phyloP scores from a whole-genome alignment of 2,888 invertebrate species.

The Pocota personata region DNA sequence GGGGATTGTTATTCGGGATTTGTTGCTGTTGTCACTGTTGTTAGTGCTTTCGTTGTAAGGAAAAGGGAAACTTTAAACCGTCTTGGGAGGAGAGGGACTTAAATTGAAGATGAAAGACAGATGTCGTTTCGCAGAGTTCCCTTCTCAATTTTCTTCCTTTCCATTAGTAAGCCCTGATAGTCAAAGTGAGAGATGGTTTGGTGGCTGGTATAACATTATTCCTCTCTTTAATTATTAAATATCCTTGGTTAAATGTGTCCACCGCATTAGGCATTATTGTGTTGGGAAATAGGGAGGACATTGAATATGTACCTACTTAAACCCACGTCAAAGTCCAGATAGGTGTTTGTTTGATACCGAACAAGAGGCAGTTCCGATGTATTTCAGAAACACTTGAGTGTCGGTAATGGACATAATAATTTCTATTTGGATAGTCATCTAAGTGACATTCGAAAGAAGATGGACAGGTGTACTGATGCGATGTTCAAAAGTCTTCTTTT shows the following conservation, averaged over 20 bases:
- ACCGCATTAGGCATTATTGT: not conserved
- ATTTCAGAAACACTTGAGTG: conserved; percentile 17
- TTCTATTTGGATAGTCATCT: not conserved
- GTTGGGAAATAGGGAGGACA: not conserved
- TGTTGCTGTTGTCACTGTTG: not conserved
- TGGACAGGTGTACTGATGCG: conserved; percentile 43
- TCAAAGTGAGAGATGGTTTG: not conserved
- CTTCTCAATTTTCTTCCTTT: conserved; percentile 34
- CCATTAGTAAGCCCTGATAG: conserved; percentile 20
- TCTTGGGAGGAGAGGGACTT: not conserved
- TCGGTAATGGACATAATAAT: conserved; percentile 2
- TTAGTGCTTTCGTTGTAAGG: not conserved
- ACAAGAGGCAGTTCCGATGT: not conserved
- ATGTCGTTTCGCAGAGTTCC: conserved; percentile 15
- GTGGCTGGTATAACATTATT: conserved; percentile 18
- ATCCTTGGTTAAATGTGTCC: conserved; percentile 26
- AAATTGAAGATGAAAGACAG: conserved; percentile 58
- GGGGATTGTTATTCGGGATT: conserved; percentile 40
- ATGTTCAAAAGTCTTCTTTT: conserved; percentile 3
- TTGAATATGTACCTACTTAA: conserved; percentile 23
- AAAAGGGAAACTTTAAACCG: conserved; percentile 31
- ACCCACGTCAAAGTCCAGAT: conserved; percentile 26
- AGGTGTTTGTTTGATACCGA: not conserved
- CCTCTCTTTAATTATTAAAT: conserved; percentile 48
- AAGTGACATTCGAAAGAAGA: conserved; percentile 41